Conservation (phyloP, 92 coral and sea anemone species). For the Actinernus sp. region DNA sequence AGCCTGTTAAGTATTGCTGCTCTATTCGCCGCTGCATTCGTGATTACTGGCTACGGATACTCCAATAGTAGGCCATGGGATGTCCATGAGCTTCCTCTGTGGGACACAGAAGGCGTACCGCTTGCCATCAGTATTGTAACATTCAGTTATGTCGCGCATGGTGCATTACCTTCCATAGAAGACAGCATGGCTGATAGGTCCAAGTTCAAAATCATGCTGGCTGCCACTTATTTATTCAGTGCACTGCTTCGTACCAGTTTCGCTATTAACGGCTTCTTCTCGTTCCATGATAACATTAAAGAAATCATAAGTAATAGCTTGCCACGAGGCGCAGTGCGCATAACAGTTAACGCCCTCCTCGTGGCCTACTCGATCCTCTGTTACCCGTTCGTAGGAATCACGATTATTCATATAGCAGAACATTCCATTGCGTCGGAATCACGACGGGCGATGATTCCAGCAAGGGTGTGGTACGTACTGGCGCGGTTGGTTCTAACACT, state of each 20-base stretch:
- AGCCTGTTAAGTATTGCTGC: conserved; percentile 50
- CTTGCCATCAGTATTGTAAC: conserved; percentile 44
- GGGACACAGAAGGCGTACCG: conserved; percentile 30
- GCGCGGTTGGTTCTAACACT: conserved; percentile 38
- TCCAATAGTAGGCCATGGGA: conserved; percentile 37
- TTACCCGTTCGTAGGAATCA: conserved; percentile 48
- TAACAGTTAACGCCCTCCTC: conserved; percentile 28
- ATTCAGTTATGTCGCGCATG: conserved; percentile 56
- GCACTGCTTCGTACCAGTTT: conserved; percentile 43
- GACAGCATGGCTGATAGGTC: conserved; percentile 46
- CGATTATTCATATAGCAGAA: conserved; percentile 54
- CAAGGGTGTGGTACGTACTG: conserved; percentile 23
- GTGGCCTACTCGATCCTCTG: conserved; percentile 41
- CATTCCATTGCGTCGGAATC: conserved; percentile 20
- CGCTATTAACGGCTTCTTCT: conserved; percentile 61
- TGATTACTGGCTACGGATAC: conserved; percentile 44
- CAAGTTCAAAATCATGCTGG: conserved; percentile 28
- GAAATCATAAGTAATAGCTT: conserved; percentile 62
- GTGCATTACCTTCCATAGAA: conserved; percentile 54
- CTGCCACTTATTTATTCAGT: conserved; percentile 23
- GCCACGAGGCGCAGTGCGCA: conserved; percentile 41
- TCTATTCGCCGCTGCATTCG: conserved; percentile 41
- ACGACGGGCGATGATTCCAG: no score
- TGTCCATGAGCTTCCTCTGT: conserved; percentile 4
- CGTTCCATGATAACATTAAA: conserved; percentile 46